Percentiles rank a stretch among this genome's conserved stretches.
phyloP scores from a whole-genome alignment of 2,888 invertebrate species.

The Folsomia candida region DNA sequence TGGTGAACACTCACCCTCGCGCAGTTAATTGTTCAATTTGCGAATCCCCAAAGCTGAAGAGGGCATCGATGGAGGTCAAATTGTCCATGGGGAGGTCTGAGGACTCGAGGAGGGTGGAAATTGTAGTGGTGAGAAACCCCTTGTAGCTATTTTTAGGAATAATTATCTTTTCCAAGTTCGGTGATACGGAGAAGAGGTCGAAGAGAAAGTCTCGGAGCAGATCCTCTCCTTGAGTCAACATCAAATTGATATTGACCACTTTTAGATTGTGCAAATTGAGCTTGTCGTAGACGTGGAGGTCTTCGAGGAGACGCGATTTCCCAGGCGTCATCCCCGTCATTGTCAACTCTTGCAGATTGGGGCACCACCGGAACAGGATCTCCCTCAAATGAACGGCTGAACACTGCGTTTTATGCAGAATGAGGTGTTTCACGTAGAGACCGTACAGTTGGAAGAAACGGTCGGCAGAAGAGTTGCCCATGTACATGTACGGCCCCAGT shows the following conservation, averaged over 20 bases:
- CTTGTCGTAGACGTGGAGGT: constrained; percentile 32
- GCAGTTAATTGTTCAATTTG: constrained; percentile 20
- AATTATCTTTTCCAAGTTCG: constrained; percentile 34
- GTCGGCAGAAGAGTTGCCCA: constrained; percentile 33
- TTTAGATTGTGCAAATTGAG: constrained; percentile 32
- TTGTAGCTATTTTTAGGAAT: constrained; percentile 37
- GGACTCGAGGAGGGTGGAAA: constrained; percentile 34
- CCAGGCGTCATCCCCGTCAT: constrained; percentile 39
- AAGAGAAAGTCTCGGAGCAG: constrained; percentile 37
- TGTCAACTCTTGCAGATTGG: constrained; percentile 37
- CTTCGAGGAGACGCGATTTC: constrained; percentile 35
- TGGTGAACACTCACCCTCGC: no score
- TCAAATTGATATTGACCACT: constrained; percentile 33
- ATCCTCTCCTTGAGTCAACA: constrained; percentile 40
- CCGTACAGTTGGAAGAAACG: constrained; percentile 37
- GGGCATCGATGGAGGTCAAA: constrained; percentile 33
- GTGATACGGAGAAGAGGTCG: constrained; percentile 34
- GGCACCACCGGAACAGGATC: constrained; percentile 37
- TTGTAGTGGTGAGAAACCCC: constrained; percentile 32
- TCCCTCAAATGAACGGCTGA: constrained; percentile 37
- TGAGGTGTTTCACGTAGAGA: constrained; percentile 35
- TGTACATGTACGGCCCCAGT: constrained; percentile 42
- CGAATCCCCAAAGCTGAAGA: constrained; percentile 37
- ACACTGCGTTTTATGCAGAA: constrained; percentile 40
- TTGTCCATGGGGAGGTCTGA: constrained; percentile 36